Conservation (phyloP, 1,140 invertebrate genomes). For the Drosophila ironensis region DNA sequence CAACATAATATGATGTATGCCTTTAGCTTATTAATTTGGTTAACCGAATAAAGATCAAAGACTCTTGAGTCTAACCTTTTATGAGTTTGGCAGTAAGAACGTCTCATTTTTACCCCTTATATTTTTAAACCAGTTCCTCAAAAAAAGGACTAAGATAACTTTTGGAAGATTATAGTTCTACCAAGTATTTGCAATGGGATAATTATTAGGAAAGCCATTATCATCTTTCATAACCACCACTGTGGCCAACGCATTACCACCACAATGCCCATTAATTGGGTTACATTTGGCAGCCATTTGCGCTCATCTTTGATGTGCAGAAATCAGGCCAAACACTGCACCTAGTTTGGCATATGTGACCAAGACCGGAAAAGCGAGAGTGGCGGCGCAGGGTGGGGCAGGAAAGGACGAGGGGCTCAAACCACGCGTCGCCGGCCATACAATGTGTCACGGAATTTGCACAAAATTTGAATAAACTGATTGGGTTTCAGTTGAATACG, state of each 20-base stretch:
- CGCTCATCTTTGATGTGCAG: constrained; percentile 44
- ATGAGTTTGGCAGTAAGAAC: too few relatives aligned
- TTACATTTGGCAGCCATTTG: constrained; percentile 34
- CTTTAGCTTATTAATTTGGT: too few relatives aligned
- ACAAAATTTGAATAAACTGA: constrained; percentile 79
- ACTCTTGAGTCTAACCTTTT: too few relatives aligned
- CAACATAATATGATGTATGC: too few relatives aligned
- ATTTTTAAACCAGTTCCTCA: too few relatives aligned
- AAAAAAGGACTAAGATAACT: too few relatives aligned
- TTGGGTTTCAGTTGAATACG: constrained; percentile 46
- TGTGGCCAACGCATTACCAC: not conserved
- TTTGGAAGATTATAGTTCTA: too few relatives aligned
- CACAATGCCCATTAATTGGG: constrained; percentile 34
- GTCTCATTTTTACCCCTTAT: too few relatives aligned
- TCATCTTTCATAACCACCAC: not conserved
- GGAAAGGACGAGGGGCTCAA: not conserved
- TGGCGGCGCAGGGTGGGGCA: too few relatives aligned
- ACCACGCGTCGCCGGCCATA: constrained; percentile 5
- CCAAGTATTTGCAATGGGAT: too few relatives aligned
- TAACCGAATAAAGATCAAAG: too few relatives aligned
- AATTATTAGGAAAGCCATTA: too few relatives aligned
- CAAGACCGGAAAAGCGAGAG: not conserved
- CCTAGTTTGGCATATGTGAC: constrained; percentile 8
- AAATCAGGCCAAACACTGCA: constrained; percentile 38
- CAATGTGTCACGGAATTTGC: constrained; percentile 68